phyloP scores from a whole-genome alignment of 2,797 vertebrate genomes.

The Echeneis naucrates region DNA sequence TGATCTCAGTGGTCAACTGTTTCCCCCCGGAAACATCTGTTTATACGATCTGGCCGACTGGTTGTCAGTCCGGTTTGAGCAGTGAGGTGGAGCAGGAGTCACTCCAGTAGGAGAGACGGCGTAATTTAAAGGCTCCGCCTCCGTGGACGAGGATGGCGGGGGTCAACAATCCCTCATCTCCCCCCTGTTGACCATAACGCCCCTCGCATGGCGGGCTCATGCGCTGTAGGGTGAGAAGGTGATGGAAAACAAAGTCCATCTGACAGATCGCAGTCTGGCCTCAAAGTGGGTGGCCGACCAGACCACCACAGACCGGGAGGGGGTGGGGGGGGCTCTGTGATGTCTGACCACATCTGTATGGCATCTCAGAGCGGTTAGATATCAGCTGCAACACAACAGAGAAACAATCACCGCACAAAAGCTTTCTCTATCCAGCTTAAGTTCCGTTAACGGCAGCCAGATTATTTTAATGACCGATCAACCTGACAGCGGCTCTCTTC shows the following conservation, averaged over 20 bases:
- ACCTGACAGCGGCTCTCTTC: too few relatives aligned
- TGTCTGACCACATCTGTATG: constrained; percentile 23
- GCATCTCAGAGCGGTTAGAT: constrained; percentile 30
- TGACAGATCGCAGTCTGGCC: constrained; percentile 55
- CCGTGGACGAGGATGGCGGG: constrained; percentile 29
- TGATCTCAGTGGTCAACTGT: constrained; percentile 48
- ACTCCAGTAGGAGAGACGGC: constrained; percentile 21
- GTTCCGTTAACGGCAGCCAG: too few relatives aligned
- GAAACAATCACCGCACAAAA: constrained; percentile 24
- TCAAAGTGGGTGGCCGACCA: constrained; percentile 73
- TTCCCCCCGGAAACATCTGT: constrained; percentile 67
- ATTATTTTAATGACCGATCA: too few relatives aligned
- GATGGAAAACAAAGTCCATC: constrained; percentile 67
- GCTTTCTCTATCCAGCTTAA: too few relatives aligned
- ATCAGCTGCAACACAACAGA: constrained; percentile 25
- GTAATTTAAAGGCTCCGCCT: constrained; percentile 34
- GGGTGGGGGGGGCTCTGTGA: constrained; percentile 31
- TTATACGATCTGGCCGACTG: constrained; percentile 51
- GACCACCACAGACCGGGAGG: constrained; percentile 13
- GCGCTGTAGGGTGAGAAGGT: constrained; percentile 53
- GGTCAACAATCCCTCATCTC: constrained; percentile 57
- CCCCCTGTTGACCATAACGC: constrained; percentile 55
- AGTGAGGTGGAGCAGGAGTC: constrained; percentile 40
- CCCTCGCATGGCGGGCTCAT: constrained; percentile 25
- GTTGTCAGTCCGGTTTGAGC: constrained; percentile 43